A percentile compares a stretch with the other conserved stretches of the same genome.
These are phyloP conservation scores for Altica lythri DNA, from an alignment of 2,888 invertebrate genomes.

Conservation along the genomic window DNA sequence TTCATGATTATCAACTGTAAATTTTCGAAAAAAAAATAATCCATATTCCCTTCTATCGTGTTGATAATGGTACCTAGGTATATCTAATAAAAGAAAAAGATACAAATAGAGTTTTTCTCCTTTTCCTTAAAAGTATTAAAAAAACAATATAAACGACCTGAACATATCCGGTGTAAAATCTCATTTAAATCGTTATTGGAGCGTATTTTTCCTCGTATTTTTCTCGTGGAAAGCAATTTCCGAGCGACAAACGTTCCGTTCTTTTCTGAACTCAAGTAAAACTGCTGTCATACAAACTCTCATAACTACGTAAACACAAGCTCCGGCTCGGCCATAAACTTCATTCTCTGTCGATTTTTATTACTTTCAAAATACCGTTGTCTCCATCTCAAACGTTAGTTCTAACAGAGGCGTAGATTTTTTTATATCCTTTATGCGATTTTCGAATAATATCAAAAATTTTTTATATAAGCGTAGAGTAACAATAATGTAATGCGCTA, in stretches of 20 bases:
- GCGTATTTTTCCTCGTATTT: not conserved
- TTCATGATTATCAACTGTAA: too few species aligned
- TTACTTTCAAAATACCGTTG: constrained; percentile 14
- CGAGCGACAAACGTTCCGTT: constrained; percentile 9
- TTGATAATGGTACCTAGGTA: too few species aligned
- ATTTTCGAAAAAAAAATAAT: too few species aligned
- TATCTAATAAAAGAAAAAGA: too few species aligned
- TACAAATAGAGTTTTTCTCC: too few species aligned
- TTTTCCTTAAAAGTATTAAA: not conserved
- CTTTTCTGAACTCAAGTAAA: too few species aligned
- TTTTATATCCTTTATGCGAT: not conserved
- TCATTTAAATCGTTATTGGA: constrained; percentile 6
- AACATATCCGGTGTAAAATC: not conserved
- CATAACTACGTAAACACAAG: constrained; percentile 17
- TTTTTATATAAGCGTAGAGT: too few species aligned
- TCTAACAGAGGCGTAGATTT: not conserved
- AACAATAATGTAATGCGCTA: too few species aligned
- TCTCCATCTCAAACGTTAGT: constrained; percentile 2
- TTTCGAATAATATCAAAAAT: not conserved
- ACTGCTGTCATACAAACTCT: constrained; percentile 17
- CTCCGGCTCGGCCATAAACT: constrained; percentile 9
- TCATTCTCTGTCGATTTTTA: constrained; percentile 13
- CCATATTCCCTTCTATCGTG: too few species aligned
- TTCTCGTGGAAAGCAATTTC: constrained; percentile 6
- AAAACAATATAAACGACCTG: not conserved